Percentiles rank a stretch among this genome's conserved stretches.
Conservation (phyloP, 1,140 invertebrate species). For the Drosophila repleta region DNA sequence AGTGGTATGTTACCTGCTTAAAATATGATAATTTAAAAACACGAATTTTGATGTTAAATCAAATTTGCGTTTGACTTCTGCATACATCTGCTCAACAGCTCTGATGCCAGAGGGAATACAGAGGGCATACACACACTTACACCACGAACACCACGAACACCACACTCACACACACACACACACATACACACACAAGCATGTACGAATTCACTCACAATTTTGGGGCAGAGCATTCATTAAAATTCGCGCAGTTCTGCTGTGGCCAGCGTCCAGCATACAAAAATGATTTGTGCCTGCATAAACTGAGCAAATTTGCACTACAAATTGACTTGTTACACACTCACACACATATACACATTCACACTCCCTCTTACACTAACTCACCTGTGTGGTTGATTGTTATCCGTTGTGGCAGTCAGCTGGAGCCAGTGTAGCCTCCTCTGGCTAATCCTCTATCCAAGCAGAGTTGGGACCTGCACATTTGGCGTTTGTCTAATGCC, state of each 20-base stretch:
- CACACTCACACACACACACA: no score
- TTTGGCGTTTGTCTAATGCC: constrained; percentile 43
- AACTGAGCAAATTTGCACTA: constrained; percentile 59
- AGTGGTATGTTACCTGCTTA: no score
- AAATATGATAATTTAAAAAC: no score
- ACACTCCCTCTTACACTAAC: constrained; percentile 8
- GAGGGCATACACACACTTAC: background rate
- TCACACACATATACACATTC: constrained; percentile 16
- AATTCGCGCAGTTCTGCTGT: constrained; percentile 31
- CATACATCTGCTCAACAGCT: no score
- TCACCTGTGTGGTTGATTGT: constrained; percentile 28
- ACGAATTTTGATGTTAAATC: no score
- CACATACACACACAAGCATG: background rate
- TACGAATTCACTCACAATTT: constrained; percentile 30
- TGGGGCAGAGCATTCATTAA: constrained; percentile 46
- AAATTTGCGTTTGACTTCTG: no score
- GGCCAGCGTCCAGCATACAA: constrained; percentile 8
- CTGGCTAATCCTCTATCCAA: constrained; percentile 19
- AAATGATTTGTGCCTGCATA: constrained; percentile 69
- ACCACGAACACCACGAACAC: no score
- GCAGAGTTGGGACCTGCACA: constrained; percentile 16
- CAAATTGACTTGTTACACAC: constrained; percentile 67
- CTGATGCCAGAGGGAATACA: no score
- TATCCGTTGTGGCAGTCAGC: constrained; percentile 52
- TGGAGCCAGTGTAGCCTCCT: background rate